These are phyloP conservation scores for Isaurus tuberculatus DNA, from an alignment of 92 coral and sea anemone species.

Conservation along the genomic window DNA sequence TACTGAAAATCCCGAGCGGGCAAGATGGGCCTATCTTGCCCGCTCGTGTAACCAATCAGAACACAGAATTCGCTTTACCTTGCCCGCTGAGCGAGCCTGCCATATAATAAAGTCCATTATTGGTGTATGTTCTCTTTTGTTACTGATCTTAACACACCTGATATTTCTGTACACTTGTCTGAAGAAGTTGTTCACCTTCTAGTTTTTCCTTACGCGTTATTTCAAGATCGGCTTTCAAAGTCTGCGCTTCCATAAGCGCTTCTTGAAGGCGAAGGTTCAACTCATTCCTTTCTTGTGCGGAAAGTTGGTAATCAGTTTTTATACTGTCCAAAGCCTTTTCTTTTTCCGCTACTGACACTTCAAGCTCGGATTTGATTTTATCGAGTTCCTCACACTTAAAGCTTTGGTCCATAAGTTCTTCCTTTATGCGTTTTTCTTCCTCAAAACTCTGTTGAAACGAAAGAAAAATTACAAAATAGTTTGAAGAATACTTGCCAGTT, in stretches of 20 bases:
- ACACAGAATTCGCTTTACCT: no score
- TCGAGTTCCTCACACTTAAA: constrained; percentile 65
- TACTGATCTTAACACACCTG: no score
- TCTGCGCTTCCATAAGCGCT: constrained; percentile 77
- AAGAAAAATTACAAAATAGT: neutral
- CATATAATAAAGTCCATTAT: no score
- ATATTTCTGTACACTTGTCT: constrained; percentile 69
- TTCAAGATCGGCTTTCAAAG: constrained; percentile 77
- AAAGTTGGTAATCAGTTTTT: constrained; percentile 62
- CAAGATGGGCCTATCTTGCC: no score
- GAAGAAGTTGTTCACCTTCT: constrained; percentile 75
- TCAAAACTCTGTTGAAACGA: constrained; percentile 4
- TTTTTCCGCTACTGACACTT: constrained; percentile 52
- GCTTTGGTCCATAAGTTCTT: constrained; percentile 54
- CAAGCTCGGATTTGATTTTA: constrained; percentile 64
- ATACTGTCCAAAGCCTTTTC: constrained; percentile 68
- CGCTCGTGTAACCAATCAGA: no score
- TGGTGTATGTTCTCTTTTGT: no score
- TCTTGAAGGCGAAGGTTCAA: constrained; percentile 84
- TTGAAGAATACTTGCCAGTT: neutral
- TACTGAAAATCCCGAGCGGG: no score
- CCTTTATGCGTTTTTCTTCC: constrained; percentile 28
- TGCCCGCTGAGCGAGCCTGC: no score
- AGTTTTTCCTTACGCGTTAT: constrained; percentile 77
- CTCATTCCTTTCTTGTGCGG: constrained; percentile 78